phyloP scores from a whole-genome alignment of 1,140 invertebrate genomes.

The Littorina saxatilis region DNA sequence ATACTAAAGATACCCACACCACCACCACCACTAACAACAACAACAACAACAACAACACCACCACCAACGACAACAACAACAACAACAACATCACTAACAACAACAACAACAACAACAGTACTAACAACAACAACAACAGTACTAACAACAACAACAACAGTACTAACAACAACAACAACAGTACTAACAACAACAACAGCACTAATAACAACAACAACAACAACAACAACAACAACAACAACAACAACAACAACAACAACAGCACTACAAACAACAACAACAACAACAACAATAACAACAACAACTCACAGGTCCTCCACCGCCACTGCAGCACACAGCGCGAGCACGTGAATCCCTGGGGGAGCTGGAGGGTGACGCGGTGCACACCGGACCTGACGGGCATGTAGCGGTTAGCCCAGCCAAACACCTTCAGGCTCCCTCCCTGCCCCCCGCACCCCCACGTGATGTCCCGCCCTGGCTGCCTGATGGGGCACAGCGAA shows the following conservation, averaged over 20 bases:
- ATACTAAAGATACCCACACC: too few relatives aligned
- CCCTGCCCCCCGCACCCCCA: neutral
- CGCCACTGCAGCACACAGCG: conserved; percentile 5
- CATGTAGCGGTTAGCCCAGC: neutral
- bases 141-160: too few relatives aligned
- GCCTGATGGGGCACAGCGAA: neutral
- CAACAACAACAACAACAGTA: too few relatives aligned
- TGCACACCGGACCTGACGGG: neutral
- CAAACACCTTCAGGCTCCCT: neutral
- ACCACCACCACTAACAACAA: too few relatives aligned
- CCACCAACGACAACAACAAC: too few relatives aligned
- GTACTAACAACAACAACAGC: too few relatives aligned
- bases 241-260: neutral
- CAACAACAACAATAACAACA: neutral
- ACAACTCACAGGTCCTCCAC: neutral
- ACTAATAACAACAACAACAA: too few relatives aligned
- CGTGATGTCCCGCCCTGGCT: neutral
- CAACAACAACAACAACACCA: too few relatives aligned
- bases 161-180: too few relatives aligned
- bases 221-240: neutral
- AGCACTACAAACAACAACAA: too few relatives aligned
- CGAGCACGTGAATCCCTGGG: neutral
- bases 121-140: too few relatives aligned
- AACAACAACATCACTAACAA: too few relatives aligned
- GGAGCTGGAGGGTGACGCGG: neutral